Percentiles rank a stretch among this genome's conserved stretches.
Conservation (phyloP, 2,113 vertebrate species). For the Bufo gargarizans region DNA sequence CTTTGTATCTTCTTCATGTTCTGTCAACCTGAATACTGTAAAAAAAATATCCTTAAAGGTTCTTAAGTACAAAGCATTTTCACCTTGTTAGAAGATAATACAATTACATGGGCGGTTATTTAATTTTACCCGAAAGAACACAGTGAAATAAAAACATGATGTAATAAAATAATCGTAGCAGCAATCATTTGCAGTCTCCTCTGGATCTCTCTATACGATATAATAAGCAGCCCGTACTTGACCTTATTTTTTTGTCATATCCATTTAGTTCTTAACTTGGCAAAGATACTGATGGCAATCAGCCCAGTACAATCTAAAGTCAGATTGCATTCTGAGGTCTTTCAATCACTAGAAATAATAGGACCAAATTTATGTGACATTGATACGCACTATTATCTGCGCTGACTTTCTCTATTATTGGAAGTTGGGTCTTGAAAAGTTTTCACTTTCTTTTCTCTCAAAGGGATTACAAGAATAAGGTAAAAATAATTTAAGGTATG, state of each 20-base stretch:
- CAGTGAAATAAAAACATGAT: conserved; percentile 25
- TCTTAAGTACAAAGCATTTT: background rate
- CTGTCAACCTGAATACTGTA: background rate
- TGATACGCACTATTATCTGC: conserved; percentile 29
- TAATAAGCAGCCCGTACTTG: conserved; percentile 29
- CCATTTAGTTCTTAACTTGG: conserved; percentile 42
- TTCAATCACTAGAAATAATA: conserved; percentile 45
- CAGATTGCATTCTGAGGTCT: conserved; percentile 43
- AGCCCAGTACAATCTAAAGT: conserved; percentile 50
- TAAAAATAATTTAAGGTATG: background rate
- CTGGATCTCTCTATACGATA: conserved; percentile 2
- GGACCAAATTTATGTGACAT: conserved; percentile 33
- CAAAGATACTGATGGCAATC: conserved; percentile 44
- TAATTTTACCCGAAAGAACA: conserved; percentile 9
- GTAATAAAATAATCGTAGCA: conserved; percentile 15
- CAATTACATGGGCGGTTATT: conserved; percentile 28
- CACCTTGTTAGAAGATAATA: conserved; percentile 26
- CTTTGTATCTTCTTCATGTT: background rate
- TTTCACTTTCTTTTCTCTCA: background rate
- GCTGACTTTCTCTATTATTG: background rate
- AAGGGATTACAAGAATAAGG: background rate
- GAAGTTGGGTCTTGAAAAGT: background rate
- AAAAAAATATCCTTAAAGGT: background rate
- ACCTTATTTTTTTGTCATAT: conserved; percentile 37
- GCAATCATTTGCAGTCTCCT: conserved; percentile 3